Base-by-base conservation (phyloP, 2,888 invertebrate species). In the Polyommatus icarus region DNA sequence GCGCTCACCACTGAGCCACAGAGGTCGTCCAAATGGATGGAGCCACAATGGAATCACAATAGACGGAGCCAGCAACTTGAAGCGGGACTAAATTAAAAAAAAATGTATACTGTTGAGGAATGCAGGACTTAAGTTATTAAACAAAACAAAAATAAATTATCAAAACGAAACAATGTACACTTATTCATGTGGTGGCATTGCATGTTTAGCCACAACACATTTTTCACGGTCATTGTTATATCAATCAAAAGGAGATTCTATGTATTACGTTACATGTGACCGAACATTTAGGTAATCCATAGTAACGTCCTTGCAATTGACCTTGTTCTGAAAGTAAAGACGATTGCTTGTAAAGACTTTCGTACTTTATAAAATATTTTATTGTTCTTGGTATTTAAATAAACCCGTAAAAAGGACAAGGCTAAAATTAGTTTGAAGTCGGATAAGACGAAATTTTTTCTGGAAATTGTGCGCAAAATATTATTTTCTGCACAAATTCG, bases 141-240 rank as follows among this genome's bases (percentile, higher is more conserved):
- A 54, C 15, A 54, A 61, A 61, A 12, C 5, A 24, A 61, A 61
- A 10, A 12, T 24, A 24, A 59, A 24, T 24, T 24, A 61, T 24
- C 5, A 67, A 18, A 67, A 67, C 67, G 8, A 67, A 61, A 20
- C 24, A 12, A 24, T 61, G 12, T 12, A 24, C 2, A 59, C 20
- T 59, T 20, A 10, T 59, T 59, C 2, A 20, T 20, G n/a, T 20
- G 59, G 1, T 67, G 61, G 61, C 61, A 67, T 67, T 29, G 67
- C 32, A 67, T 61, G 12, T 61, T 67, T 67, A 29, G 20, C 67
- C 29, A 32, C 8, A 67, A 32, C 18, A 15, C 18, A 15, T 29
- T 67, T n/a, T 67, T 67, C 67, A 67, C 18, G 67, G 67, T 18
- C 15, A 67, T 29, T 67, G 15, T 67, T 29, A 12, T 67, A 67